Base-by-base conservation (phyloP, 2,888 invertebrate genomes). In the Bedellia somnulentella region DNA sequence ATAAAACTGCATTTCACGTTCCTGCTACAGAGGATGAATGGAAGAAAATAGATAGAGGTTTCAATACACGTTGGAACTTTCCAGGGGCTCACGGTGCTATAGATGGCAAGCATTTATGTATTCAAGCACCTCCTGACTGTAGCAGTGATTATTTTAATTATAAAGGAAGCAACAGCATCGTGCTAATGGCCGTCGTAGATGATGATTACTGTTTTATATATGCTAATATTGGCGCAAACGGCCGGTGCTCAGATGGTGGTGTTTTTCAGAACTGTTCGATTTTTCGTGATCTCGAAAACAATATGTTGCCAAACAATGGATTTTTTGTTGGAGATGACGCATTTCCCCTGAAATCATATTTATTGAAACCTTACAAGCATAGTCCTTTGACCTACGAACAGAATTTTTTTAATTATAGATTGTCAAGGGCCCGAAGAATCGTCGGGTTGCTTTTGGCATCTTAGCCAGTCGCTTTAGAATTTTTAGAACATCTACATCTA, bases 401-500 rank as follows among this genome's bases (percentile, higher is more conserved):
- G 21, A 36, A 36, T 9, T 16, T n/a, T 14, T 33, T 33, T 36
- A 35, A 34, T 36, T 37, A 34, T 34, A 24, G 42, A 35, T 29
- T 38, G 5, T 37, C 37, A 15, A 27, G 37, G 16, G 39, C 36
- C 15, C 26, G 37, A 10, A 26, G 35, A 21, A 35, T 38, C 15
- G 35, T 37, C 5, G 39, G 40, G 35, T 41, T 35, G 39, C 35
- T 28, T 40, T 38, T 29, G 24, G 27, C 9, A 27, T 27, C 11
- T 16, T 27, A 27, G 41, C 34, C 24, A 32, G 32, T 27, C 30
- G 37, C 12, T 40, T 42, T 30, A 31, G 39, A 35, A 31, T 39
- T 28, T 40, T 37, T 30, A 24, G 32, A 34, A 37, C 21, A 28
- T 29, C 34, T 12, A 10, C 37, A 6, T 30, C 34, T 5, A 18